Evolutionary conservation across 2,888 invertebrate genomes (phyloP).

Genomic region (Chaetogeoica ovagalla): DNA sequence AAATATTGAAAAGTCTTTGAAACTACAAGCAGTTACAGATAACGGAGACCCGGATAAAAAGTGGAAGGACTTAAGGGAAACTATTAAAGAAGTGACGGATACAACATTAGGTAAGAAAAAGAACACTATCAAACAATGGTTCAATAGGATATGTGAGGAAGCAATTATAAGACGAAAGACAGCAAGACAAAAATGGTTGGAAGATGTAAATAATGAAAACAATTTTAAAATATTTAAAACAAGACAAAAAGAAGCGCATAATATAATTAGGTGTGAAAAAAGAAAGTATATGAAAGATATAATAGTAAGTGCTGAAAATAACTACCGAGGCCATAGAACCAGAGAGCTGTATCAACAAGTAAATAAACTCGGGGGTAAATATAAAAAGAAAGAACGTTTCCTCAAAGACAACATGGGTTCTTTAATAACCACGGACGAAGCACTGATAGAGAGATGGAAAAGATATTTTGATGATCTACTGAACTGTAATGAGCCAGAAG

Average conservation of each 20-base stretch:
- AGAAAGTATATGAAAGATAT: background rate
- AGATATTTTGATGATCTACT: slow-evolving; percentile 18
- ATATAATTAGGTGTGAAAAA: slow-evolving; percentile 33
- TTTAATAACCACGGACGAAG: slow-evolving; percentile 20
- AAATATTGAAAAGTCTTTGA: slow-evolving; percentile 10
- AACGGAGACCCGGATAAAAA: background rate
- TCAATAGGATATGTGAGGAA: slow-evolving; percentile 5
- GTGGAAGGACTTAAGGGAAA: slow-evolving; percentile 7
- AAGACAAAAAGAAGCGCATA: slow-evolving; percentile 25
- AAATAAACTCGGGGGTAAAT: slow-evolving; percentile 9
- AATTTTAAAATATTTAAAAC: slow-evolving; percentile 12
- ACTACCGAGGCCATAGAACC: background rate
- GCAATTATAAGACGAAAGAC: slow-evolving; percentile 18
- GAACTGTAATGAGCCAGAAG: slow-evolving; percentile 12
- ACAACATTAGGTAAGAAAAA: slow-evolving; percentile 10
- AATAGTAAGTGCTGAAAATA: slow-evolving; percentile 9
- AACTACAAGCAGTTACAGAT: background rate
- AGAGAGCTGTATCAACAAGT: slow-evolving; percentile 31
- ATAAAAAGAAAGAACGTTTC: slow-evolving; percentile 21
- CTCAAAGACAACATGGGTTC: background rate
- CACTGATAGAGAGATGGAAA: slow-evolving; percentile 14
- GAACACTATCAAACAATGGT: background rate
- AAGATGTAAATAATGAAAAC: slow-evolving; percentile 8
- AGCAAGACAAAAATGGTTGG: slow-evolving; percentile 21
- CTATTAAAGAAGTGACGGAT: slow-evolving; percentile 14